These are phyloP conservation scores for Porites rus DNA, from an alignment of 92 coral and sea anemone genomes.

Conservation along the genomic window DNA sequence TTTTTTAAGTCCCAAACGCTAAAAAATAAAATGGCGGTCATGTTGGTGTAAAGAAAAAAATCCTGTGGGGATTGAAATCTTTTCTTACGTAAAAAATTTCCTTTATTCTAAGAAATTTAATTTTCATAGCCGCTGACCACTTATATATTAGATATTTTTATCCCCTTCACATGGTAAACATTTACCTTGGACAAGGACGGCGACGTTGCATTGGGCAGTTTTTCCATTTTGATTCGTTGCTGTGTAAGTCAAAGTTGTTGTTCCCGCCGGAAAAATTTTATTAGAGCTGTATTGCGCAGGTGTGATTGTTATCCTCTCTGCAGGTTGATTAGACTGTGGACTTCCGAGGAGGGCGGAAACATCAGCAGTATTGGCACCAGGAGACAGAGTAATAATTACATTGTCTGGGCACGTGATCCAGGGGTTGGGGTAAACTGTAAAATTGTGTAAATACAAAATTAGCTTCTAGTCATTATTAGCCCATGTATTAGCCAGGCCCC, in stretches of 20 bases:
- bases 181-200: conserved; percentile 63
- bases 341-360: conserved; percentile 72
- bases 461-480: too few relatives aligned
- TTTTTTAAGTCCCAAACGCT: too few relatives aligned
- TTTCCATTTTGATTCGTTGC: conserved; percentile 68
- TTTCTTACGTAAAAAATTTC: too few relatives aligned
- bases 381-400: conserved; percentile 66
- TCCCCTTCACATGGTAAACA: neutral
- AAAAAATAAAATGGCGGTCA: too few relatives aligned
- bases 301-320: conserved; percentile 42
- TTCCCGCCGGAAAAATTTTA: conserved; percentile 78
- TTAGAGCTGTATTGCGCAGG: conserved; percentile 60
- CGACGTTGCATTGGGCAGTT: conserved; percentile 58
- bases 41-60: too few relatives aligned
- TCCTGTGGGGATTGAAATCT: too few relatives aligned
- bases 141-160: neutral
- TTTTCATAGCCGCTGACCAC: too few relatives aligned
- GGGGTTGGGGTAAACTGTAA: conserved; percentile 65
- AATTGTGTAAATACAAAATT: neutral
- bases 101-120: too few relatives aligned
- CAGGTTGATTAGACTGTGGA: conserved; percentile 68
- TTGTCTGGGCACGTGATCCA: conserved; percentile 74
- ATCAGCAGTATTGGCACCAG: conserved; percentile 71
- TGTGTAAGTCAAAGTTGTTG: conserved; percentile 64
- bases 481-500: too few relatives aligned